phyloP scores from a whole-genome alignment of 2,888 invertebrate genomes.

The Chrysomela aeneicollis region DNA sequence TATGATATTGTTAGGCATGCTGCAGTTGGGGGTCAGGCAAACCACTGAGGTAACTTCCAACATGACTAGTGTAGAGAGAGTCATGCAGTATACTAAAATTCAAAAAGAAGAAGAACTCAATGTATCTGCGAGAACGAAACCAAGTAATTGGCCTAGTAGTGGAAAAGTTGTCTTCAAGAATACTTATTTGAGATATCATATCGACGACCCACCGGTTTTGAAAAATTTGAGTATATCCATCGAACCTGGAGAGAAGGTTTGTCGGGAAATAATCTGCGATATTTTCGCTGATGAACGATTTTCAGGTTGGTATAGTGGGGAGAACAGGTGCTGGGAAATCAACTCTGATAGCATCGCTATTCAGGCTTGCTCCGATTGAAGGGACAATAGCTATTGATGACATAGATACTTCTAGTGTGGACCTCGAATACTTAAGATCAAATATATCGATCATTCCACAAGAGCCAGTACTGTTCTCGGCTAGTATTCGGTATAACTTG shows the following conservation, averaged over 20 bases:
- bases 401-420: conserved; percentile 72
- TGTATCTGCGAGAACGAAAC: conserved; percentile 40
- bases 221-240: conserved; percentile 70
- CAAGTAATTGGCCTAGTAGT: conserved; percentile 69
- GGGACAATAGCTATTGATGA: conserved; percentile 81
- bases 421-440: conserved; percentile 78
- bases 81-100: conserved; percentile 77
- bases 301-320: conserved; percentile 82
- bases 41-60: conserved; percentile 80
- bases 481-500: conserved; percentile 81
- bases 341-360: conserved; percentile 81
- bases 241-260: conserved; percentile 71
- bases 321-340: conserved; percentile 91
- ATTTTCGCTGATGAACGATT: conserved; percentile 11
- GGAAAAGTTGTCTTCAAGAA: conserved; percentile 69
- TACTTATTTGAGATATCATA: conserved; percentile 70
- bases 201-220: conserved; percentile 71
- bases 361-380: conserved; percentile 76
- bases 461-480: conserved; percentile 82
- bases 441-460: conserved; percentile 90
- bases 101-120: conserved; percentile 67
- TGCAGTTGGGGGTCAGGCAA: conserved; percentile 82
- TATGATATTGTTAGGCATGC: conserved; percentile 67
- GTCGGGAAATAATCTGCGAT: background rate
- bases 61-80: conserved; percentile 81